Percentiles rank a stretch among this genome's conserved stretches.
Evolutionary conservation across 92 coral and sea anemone genomes (phyloP).

Genomic region (Umimayanthus chanpuru): DNA sequence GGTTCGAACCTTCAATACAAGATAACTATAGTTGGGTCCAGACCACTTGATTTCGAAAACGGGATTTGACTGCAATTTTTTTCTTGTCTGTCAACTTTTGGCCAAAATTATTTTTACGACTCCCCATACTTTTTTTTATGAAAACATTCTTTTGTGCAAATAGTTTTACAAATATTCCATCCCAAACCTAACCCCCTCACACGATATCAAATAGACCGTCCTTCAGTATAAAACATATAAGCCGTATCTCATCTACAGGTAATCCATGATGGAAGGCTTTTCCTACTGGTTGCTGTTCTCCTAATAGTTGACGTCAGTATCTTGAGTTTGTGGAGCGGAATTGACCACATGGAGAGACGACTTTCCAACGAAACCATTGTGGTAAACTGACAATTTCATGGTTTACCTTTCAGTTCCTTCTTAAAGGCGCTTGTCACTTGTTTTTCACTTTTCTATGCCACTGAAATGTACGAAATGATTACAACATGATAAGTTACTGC

Average conservation of each 20-base stretch:
- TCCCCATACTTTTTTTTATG: too few species aligned
- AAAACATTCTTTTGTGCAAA: too few species aligned
- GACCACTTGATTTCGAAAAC: too few species aligned
- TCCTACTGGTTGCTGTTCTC: slow-evolving; percentile 70
- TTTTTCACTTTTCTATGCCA: background rate
- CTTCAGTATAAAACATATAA: background rate
- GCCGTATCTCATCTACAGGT: slow-evolving; percentile 41
- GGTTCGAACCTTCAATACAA: too few species aligned
- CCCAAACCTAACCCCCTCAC: background rate
- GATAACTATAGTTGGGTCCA: too few species aligned
- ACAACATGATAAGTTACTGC: too few species aligned
- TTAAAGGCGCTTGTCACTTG: background rate
- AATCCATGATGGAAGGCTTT: slow-evolving; percentile 78
- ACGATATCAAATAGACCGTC: background rate
- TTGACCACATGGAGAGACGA: slow-evolving; percentile 60
- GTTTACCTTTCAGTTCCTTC: background rate
- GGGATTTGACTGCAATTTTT: too few species aligned
- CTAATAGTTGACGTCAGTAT: slow-evolving; percentile 70
- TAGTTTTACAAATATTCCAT: background rate
- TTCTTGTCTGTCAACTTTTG: too few species aligned
- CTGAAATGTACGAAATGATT: background rate
- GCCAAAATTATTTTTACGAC: too few species aligned
- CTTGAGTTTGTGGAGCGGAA: slow-evolving; percentile 71
- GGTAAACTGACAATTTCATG: background rate
- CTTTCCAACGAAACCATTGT: slow-evolving; percentile 40